Conservation (phyloP, 2,113 vertebrate species). For the Brachypodius melanocephalos region DNA sequence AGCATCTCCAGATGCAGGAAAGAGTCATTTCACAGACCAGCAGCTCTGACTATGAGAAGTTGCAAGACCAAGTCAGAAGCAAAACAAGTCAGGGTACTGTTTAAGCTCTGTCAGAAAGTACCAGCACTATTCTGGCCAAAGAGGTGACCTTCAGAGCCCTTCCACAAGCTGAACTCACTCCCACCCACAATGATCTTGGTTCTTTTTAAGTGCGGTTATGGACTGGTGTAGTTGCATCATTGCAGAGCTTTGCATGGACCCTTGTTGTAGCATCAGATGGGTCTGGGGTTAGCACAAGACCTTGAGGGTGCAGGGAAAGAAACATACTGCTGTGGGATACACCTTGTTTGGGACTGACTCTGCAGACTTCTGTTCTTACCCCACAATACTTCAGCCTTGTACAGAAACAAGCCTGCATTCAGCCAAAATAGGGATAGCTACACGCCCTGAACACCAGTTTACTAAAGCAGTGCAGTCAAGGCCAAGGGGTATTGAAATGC, state of each 20-base stretch:
- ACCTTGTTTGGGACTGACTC: neutral
- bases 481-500: neutral
- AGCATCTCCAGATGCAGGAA: neutral
- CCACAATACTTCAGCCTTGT: neutral
- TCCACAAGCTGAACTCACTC: neutral
- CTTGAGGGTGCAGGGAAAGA: neutral
- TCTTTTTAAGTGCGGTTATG: neutral
- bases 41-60: neutral
- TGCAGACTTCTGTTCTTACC: neutral
- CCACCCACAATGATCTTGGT: rapidly evolving
- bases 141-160: neutral
- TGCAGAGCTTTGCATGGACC: neutral
- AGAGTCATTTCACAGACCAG: rapidly evolving
- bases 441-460: neutral
- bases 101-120: neutral
- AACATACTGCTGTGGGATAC: rapidly evolving
- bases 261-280: neutral
- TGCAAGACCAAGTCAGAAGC: neutral
- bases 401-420: neutral
- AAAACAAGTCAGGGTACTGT: neutral
- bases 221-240: neutral
- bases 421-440: neutral
- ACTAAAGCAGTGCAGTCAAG: neutral
- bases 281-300: neutral
- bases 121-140: neutral